Base-by-base conservation (phyloP, 2,797 vertebrate genomes). In the Syndactyla subalaris region DNA sequence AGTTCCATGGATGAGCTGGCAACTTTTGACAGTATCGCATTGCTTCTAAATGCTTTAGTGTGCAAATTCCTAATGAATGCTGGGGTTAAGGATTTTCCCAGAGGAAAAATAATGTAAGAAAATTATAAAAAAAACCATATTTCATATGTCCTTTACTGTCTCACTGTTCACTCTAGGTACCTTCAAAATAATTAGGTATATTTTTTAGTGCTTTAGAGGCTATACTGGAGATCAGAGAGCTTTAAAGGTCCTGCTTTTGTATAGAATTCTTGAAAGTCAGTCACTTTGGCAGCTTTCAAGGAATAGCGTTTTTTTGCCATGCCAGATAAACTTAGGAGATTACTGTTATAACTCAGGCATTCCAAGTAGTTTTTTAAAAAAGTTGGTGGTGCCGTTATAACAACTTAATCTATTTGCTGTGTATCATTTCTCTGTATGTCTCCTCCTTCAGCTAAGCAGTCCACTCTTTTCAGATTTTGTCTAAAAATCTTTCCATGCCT, bases 21-120 rank as follows among this genome's bases (percentile, higher is more conserved):
- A 15, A 26, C 65, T 89, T 93, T 52, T 52, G 62, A 59, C 2
- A 1, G 63, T 43, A 87, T 34, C 16, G 1, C 49, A 9, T 54
- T 78, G 29, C 39, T 78, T 92, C 77, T 52, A 34, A 88, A 43
- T 6, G 2, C n/a, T 46, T 54, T 32, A 54, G 49, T 30, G 29
- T 85, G 55, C 68, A 78, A 71, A 79, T 54, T 88, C 32, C 39
- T 79, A 27, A 36, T 22, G 32, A 89, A 57, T 38, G 38, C 26
- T 46, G 45, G 5, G 6, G 77, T 92, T 91, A 85, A 86, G 29
- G 34, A 54, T 66, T 70, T 54, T 88, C 32, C 32, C 55, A 82
- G 58, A 91, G 36, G 54, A 89, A 85, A 87, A 74, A 32, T 36
- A 92, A 70, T 72, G 2, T 29, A 77, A 57, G 55, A 83, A 71